A percentile compares a stretch with the other conserved stretches of the same genome.
Evolutionary conservation across 2,113 vertebrate genomes (phyloP).

Genomic region (Steatornis caripensis): DNA sequence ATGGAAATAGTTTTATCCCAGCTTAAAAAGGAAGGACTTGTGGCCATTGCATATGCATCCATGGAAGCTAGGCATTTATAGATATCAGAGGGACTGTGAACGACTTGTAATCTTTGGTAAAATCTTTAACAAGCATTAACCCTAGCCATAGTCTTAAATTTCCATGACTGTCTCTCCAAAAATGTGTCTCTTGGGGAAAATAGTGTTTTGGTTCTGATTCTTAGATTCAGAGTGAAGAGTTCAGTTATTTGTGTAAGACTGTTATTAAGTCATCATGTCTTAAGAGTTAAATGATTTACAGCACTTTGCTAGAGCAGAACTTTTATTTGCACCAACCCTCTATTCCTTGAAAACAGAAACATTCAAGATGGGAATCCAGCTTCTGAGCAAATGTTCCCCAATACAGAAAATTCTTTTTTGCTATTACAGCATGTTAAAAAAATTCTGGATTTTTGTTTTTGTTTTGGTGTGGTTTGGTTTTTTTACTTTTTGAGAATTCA

Average conservation of each 20-base stretch:
- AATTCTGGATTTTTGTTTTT: neutral
- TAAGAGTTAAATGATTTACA: conserved; percentile 3
- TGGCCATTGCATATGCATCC: neutral
- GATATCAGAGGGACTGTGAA: neutral
- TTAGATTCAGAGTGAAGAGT: conserved; percentile 15
- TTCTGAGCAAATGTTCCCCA: conserved; percentile 8
- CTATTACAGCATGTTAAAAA: neutral
- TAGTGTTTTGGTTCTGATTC: neutral
- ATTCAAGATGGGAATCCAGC: conserved; percentile 15
- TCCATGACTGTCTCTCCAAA: neutral
- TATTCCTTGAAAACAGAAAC: conserved; percentile 15
- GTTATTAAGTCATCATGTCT: conserved; percentile 21
- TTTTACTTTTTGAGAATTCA: neutral
- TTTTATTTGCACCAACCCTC: neutral
- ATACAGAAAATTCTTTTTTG: neutral
- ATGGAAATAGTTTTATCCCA: neutral
- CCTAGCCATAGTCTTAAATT: neutral
- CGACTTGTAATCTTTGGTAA: neutral
- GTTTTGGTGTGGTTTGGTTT: neutral
- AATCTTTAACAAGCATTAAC: conserved; percentile 16
- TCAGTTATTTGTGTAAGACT: neutral
- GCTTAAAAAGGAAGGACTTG: neutral
- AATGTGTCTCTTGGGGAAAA: neutral
- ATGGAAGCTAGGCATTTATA: neutral
- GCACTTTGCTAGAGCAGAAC: neutral